Conservation (phyloP, 2,797 vertebrate genomes). For the Coluber constrictor region DNA sequence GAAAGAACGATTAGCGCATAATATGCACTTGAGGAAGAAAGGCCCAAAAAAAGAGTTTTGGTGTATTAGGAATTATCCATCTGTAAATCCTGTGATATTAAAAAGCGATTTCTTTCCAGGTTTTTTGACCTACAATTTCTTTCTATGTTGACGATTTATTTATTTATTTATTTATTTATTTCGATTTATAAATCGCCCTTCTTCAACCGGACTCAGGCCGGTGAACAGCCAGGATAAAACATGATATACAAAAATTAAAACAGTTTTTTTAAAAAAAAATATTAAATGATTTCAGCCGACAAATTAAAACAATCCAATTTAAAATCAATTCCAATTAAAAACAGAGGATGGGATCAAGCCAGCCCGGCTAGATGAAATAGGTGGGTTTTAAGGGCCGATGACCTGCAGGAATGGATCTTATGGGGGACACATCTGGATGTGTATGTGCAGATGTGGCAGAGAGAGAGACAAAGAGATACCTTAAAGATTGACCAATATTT, state of each 20-base stretch:
- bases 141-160: not conserved
- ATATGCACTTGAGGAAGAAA: not conserved
- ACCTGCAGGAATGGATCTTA: not conserved
- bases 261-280: too few species aligned
- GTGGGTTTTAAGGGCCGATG: not conserved
- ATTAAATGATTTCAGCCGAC: too few species aligned
- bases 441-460: not conserved
- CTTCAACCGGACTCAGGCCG: too few species aligned
- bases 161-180: too few species aligned
- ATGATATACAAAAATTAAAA: too few species aligned
- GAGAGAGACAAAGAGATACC: not conserved
- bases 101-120: not conserved
- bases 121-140: not conserved
- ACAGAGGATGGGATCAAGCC: too few species aligned
- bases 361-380: too few species aligned
- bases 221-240: too few species aligned
- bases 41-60: not conserved
- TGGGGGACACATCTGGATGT: not conserved
- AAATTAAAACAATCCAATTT: too few species aligned
- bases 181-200: too few species aligned
- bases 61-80: not conserved
- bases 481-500: not conserved
- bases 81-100: not conserved
- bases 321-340: too few species aligned
- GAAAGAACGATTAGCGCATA: too few species aligned